Base-by-base conservation (phyloP, 1,140 invertebrate species). In the Musca vetustissima region DNA sequence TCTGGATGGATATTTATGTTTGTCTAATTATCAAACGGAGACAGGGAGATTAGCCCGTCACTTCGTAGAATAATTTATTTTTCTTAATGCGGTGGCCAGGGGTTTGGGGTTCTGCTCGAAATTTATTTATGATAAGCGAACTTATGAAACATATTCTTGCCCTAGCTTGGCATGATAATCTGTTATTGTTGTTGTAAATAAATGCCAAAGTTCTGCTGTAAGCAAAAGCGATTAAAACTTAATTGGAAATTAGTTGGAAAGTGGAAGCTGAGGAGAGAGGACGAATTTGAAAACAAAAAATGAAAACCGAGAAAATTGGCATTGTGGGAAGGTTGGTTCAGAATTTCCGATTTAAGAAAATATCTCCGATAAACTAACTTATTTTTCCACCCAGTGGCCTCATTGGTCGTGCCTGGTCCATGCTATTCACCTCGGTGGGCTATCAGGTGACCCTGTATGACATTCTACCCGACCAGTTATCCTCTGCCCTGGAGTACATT, bases 381-480 rank as follows among this genome's bases (percentile, higher is more conserved):
- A 72, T 73, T 64, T 77, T 66, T 50, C 59, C 57, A 64, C 32
- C 15, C 43, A 96, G 95, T 83, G 96, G 96, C 13, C 83, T 98
- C 24, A 97, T 98, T 70, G 96, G 96, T 3, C 87, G 91, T 57
- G 97, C 94, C 78, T 98, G 95, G 94, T 90, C 95, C 0, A 96
- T 98, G 95, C 84, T 98, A 1, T 98, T 97, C 83, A 94, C 94
- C 0, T 89, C 91, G 14, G 93, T 90, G 21, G 95, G 94, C 4
- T 97, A 96, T 81, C 84, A 91, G 72, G 95, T 98, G 9, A 84
- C 83, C 14, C 84, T 98, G 25, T 98, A 90, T 79, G 96, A 98
- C 80, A 89, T 95, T 43, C 83, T 92, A 28, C 85, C 88, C 13
- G 84, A 90, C 36, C 92, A 93, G 81, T 87, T 96, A 15, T 79